Evolutionary conservation across 1,140 invertebrate species (phyloP).

Genomic region (Limonius californicus): DNA sequence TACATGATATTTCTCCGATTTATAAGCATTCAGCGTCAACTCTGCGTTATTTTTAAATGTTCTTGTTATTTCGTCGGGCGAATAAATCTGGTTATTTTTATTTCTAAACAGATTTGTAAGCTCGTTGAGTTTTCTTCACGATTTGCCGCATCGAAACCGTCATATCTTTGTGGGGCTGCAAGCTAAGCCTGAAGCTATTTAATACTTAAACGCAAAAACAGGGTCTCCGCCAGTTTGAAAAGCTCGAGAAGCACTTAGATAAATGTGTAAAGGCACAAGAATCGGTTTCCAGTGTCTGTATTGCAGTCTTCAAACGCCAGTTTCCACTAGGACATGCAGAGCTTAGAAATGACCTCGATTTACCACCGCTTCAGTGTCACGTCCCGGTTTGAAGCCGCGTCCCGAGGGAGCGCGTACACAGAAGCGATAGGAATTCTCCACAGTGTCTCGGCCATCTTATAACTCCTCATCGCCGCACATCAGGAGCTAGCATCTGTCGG

Average conservation of each 20-base stretch:
- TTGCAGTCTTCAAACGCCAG: constrained; percentile 17
- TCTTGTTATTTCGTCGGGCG: too few species aligned
- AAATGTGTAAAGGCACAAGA: constrained; percentile 17
- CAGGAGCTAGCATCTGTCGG: constrained; percentile 26
- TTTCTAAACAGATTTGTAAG: constrained; percentile 1
- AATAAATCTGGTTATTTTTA: not conserved
- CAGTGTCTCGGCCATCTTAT: constrained; percentile 27
- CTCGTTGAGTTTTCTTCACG: not conserved
- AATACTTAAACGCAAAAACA: constrained; percentile 10
- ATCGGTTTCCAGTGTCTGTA: constrained; percentile 21
- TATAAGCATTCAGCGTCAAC: too few species aligned
- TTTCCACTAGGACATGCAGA: constrained; percentile 16
- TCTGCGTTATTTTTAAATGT: too few species aligned
- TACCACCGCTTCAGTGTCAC: constrained; percentile 20
- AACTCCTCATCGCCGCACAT: constrained; percentile 30
- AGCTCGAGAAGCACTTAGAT: constrained; percentile 5
- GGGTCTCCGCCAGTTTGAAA: not conserved
- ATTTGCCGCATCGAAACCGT: not conserved
- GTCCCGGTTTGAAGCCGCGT: constrained; percentile 23
- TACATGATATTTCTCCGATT: too few species aligned
- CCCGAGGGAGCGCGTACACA: constrained; percentile 21
- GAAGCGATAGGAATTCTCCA: constrained; percentile 25
- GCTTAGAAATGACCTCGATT: constrained; percentile 25
- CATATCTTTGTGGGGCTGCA: not conserved
- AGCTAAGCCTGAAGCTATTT: constrained; percentile 6